Base-by-base conservation (phyloP, 2,113 vertebrate species). In the Ploceus nigricollis region DNA sequence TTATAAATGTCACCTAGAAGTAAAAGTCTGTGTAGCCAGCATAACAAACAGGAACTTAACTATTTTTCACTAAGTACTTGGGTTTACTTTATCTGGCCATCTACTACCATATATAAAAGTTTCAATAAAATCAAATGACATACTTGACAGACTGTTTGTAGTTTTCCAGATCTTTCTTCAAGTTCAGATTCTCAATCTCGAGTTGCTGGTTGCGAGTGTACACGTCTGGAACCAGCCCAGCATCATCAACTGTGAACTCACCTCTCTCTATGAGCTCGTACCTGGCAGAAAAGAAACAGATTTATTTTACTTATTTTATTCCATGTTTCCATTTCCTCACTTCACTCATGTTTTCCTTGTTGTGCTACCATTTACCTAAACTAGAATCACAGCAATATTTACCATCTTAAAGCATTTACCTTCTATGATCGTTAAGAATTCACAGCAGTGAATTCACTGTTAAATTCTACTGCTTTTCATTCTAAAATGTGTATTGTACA, bases 211-310 rank as follows among this genome's bases (percentile, higher is more conserved):
- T 99, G 66, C 93, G 97, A 2, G 45, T 95, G 77, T 99, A 98
- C n/a, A 98, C 98, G 13, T 98, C 82, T 56, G 98, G 98, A 40
- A 99, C 98, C 50, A 96, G 92, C 13, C 72, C 98, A 21, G 54
- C 15, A 31, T 82, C 85, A 25, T 87, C 82, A 15, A 90, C 27
- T n/a, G 96, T 87, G 30, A 98, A n/a, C 30, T 87, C 20, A n/a
- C 98, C 98, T 82, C 97, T 98, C 71, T 99, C 94, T 37, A 94
- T 68, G 85, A 98, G 94, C 68, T 99, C 99, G 22, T 98, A 98
- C 98, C 98, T 98, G 94, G 48, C 1, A 94, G 42, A 88, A 97
- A 72, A 92, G 4, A 70, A 95, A 92, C 3, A 25, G 56, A 48
- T 40, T 56, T 7, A 1, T n/a, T 40, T 39, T 1, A 23, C 4